phyloP scores from a whole-genome alignment of 2,113 vertebrate species.

The Callipepla californica region DNA sequence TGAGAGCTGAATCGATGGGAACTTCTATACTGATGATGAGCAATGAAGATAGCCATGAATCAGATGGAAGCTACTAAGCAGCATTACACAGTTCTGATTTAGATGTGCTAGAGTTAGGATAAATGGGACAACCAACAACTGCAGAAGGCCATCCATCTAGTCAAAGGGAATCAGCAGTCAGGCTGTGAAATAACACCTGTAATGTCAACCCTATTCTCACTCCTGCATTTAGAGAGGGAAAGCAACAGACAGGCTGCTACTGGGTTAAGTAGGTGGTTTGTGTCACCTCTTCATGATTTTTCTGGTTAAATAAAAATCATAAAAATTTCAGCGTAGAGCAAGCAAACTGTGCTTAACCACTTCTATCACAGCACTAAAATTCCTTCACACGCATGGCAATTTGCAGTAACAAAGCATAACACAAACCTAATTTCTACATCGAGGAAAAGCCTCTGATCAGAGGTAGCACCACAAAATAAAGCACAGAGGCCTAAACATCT shows the following conservation, averaged over 20 bases:
- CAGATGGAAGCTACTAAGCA: not conserved
- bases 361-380: not conserved
- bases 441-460: not conserved
- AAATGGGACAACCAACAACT: not conserved
- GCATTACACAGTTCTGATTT: not conserved
- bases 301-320: not conserved
- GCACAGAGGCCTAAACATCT: not conserved
- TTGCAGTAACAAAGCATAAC: not conserved
- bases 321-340: not conserved
- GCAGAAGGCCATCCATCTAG: not conserved
- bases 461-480: not conserved
- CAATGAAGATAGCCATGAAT: not conserved
- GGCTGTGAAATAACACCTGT: not conserved
- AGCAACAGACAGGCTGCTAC: not conserved
- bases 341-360: not conserved
- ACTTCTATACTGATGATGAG: not conserved
- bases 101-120: not conserved
- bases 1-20: not conserved
- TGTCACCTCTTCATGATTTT: not conserved
- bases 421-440: not conserved
- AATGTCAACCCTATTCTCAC: not conserved
- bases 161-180: not conserved
- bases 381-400: not conserved
- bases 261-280: not conserved
- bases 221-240: not conserved